Base-by-base conservation (phyloP, 2,113 vertebrate species). In the Lathamus discolor region DNA sequence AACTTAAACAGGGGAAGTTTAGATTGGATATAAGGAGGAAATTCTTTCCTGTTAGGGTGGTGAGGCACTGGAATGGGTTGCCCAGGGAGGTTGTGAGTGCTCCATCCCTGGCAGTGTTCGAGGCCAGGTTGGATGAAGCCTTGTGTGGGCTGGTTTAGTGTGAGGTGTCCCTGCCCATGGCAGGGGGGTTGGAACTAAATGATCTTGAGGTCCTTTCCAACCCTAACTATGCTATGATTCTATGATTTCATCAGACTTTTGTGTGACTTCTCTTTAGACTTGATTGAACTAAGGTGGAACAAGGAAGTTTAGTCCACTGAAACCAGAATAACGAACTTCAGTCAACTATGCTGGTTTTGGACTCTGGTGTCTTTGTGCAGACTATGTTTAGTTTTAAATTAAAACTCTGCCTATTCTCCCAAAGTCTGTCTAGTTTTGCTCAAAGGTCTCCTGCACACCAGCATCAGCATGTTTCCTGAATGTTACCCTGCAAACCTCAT, bases 401-500 rank as follows among this genome's bases (percentile, higher is more conserved):
- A 69, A 87, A 94, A 7, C 46, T 51, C 51, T 57, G 19, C 51
- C 31, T 70, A 0, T 80, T 67, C 73, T 95, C 31, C 64, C 90
- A 16, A 16, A n/a, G 22, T 59, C 87, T 67, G 74, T 3, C 70
- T 49, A 1, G 28, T 4, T 77, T 87, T 92, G 74, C 90, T 92
- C 24, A 37, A 83, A 28, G 66, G 55, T 83, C 51, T 83, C 55
- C 29, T 69, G 76, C 78, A 44, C 87, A 79, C 52, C 90, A 88
- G 64, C 91, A 39, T 75, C 90, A 95, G 72, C 90, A 57, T 14
- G 52, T 86, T 52, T 54, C 93, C 78, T n/a, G 35, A 27, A 55
- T 62, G 92, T 48, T 95, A 31, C 86, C 64, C 83, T 72, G 72
- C 88, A 92, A 84, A 86, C 31, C 74, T 78, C 79, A 82, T 74